phyloP scores from a whole-genome alignment of 1,140 invertebrate genomes.

The Colletes gigas region DNA sequence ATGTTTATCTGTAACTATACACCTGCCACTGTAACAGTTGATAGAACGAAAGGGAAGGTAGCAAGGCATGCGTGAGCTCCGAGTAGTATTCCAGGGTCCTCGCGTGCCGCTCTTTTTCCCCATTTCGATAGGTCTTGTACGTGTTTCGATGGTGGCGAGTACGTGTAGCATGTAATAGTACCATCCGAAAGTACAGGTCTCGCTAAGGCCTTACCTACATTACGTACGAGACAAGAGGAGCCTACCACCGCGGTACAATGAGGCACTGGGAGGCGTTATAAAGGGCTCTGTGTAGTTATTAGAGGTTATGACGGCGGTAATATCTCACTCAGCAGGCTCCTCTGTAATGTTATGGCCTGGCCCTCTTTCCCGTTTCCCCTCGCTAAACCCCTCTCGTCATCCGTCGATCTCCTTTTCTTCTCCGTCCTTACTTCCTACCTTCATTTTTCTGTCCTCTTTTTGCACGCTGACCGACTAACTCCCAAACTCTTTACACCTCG shows the following conservation, averaged over 20 bases:
- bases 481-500: constrained; percentile 16
- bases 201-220: constrained; percentile 61
- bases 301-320: constrained; percentile 79
- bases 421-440: neutral
- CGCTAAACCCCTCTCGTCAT: constrained; percentile 28
- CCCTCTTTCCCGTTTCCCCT: constrained; percentile 64
- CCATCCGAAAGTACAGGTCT: constrained; percentile 60
- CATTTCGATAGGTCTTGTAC: neutral
- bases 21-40: no score
- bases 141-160: constrained; percentile 36
- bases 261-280: constrained; percentile 76
- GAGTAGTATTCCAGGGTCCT: neutral
- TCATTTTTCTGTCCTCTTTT: neutral
- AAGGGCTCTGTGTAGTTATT: constrained; percentile 79
- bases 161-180: constrained; percentile 47
- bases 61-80: neutral
- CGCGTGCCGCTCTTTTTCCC: neutral
- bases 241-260: constrained; percentile 68
- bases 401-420: constrained; percentile 20
- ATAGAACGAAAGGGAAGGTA: neutral
- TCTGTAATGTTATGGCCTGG: constrained; percentile 76
- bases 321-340: constrained; percentile 79
- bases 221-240: constrained; percentile 67
- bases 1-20: no score
- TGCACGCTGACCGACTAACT: constrained; percentile 14